phyloP scores from a whole-genome alignment of 1,140 invertebrate genomes.

The Metaphire vulgaris region DNA sequence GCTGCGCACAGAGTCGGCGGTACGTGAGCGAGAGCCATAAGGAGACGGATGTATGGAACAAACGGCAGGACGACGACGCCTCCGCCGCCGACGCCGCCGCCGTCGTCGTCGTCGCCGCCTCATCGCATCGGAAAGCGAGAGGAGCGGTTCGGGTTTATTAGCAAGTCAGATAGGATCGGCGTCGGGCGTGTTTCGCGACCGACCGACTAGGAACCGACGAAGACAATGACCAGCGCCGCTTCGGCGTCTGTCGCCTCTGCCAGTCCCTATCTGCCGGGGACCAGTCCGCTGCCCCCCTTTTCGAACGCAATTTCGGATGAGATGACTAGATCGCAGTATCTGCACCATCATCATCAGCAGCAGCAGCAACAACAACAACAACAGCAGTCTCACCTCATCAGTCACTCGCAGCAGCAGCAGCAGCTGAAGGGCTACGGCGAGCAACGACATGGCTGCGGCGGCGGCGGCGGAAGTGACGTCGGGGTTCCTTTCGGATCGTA shows the following conservation, averaged over 20 bases:
- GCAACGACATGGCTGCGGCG: too few species aligned
- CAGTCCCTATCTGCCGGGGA: too few species aligned
- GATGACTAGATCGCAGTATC: not conserved
- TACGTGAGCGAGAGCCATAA: not conserved
- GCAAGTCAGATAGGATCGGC: not conserved
- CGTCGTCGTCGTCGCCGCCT: not conserved
- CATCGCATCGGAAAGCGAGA: not conserved
- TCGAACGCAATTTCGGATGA: too few species aligned
- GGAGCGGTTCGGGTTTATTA: not conserved
- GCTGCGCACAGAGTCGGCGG: not conserved
- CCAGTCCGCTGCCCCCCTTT: too few species aligned
- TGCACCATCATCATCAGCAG: constrained; percentile 1
- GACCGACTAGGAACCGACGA: not conserved
- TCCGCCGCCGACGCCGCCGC: not conserved
- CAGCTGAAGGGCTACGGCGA: not conserved
- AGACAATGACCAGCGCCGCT: not conserved
- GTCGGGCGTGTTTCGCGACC: not conserved
- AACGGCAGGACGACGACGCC: not conserved
- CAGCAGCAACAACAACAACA: constrained; percentile 1
- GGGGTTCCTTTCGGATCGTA: not conserved
- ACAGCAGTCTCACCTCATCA: not conserved
- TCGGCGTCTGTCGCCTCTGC: too few species aligned
- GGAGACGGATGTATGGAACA: not conserved
- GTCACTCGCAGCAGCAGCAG: not conserved
- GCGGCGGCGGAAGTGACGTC: too few species aligned